Evolutionary conservation across 2,888 invertebrate species (phyloP), one percentile per base, ranked within the genome.

Genomic region (Epirrhoe alternata): DNA sequence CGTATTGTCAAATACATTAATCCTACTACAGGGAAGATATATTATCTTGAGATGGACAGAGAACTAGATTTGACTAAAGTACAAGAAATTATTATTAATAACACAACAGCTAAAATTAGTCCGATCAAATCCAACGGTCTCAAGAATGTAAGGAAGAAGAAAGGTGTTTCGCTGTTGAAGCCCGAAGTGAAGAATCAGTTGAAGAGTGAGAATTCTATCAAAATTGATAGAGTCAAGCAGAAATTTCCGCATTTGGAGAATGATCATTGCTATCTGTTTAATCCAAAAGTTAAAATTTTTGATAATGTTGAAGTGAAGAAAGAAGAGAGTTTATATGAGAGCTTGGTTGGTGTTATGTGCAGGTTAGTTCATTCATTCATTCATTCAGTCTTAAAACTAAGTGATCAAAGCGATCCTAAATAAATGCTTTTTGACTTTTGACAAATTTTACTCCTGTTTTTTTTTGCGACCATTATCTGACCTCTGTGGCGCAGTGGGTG

Each of bases 1-100:
- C 72, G 89, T 0, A 91, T 93, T 68, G 87, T 92, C 47, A 92
- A 93, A 69, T 93, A 92, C 62, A 86, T 92, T 67, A 90, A 93
- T 33, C 89, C 90, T 0, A 84, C 81, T 0, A 92, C 92, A 33
- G 87, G 90, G 0, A 92, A 92, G 69, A 90, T 93, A 31, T 92
- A 89, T 52, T 93, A 91, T 47, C 69, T 93, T 70, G 92, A 93
- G 83, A 88, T 92, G 87, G 92, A 93, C 50, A 76, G 88, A 64
- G 77, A 81, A 0, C 53, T 93, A 66, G 92, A 92, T 62, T 50
- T 93, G 16, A 89, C 81, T 1, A 90, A 85, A 73, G 90, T 92
- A 0, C 89, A 92, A 64, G 92, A 92, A 70, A 91, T 92, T 0
- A 86, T 92, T 0, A 89, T 92, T 1, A 90, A 91, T 5, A 82